Base-by-base conservation (phyloP, 2,113 vertebrate species). In the Notiomystis cincta region DNA sequence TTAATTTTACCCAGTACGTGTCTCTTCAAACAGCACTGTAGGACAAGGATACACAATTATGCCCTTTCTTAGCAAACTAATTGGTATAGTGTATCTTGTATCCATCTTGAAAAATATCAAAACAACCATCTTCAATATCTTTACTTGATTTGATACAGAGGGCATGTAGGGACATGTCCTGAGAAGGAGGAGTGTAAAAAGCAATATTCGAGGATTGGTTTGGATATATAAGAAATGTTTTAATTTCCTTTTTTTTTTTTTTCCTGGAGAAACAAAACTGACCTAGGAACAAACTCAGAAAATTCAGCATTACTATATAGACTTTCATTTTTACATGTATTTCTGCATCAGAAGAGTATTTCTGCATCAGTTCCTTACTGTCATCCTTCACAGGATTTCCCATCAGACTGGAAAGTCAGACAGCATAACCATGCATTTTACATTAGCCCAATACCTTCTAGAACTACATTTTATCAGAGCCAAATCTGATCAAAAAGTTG, bases 401-500 rank as follows among this genome's bases (percentile, higher is more conserved):
- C 60, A 84, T 87, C 87, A 93, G 73, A 88, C 64, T 80, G 19
- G 66, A 50, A 87, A 87, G 64, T 66, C 54, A 82, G 67, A 79
- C 25, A 82, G 75, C 90, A 80, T 66, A 93, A 56, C 54, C 42
- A 87, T 92, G 86, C 90, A 86, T 95, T 92, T 95, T 84, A 75
- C 60, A 90, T 88, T 90, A 94, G 70, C 23, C 17, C 18, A 38
- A 17, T 47, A 70, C 44, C 56, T 47, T 83, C 51, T 50, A 81
- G 40, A 64, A 75, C 24, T 77, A 42, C 15, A 77, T 85, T 90
- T 93, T 66, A 90, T 51, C 85, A 88, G 42, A 81, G 66, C 10
- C 47, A 88, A 88, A 90, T 85, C 38, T 51, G 42, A 91, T 78
- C 47, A 83, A 42, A 81, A 96, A 93, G 51, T 56, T 62, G 15